Percentiles rank a stretch among this genome's conserved stretches.
Evolutionary conservation across 2,888 invertebrate species (phyloP).

Genomic region (Eulithis testata): DNA sequence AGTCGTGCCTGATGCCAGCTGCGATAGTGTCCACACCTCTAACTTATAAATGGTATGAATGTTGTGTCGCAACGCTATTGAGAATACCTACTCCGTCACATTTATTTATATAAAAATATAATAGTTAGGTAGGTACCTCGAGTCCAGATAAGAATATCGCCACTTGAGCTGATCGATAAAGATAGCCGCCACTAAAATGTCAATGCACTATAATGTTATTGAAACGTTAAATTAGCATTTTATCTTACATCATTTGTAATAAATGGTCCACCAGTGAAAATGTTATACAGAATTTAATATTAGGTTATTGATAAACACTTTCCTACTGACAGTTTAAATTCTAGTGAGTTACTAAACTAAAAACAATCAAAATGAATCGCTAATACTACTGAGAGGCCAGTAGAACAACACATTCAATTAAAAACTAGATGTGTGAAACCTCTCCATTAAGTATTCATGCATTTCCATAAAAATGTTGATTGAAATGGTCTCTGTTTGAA

Average conservation of each 20-base stretch:
- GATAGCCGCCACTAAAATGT: conserved; percentile 13
- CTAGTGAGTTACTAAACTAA: background rate
- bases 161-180: conserved; percentile 20
- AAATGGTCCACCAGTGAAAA: background rate
- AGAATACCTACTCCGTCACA: conserved; percentile 17
- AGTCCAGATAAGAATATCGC: conserved; percentile 15
- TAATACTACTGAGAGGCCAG: background rate
- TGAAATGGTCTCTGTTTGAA: conserved; percentile 9
- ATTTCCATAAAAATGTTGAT: conserved; percentile 27
- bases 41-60: background rate
- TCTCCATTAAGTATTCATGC: conserved; percentile 7
- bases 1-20: conserved; percentile 42
- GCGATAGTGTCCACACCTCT: conserved; percentile 12
- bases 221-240: conserved; percentile 17
- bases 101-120: conserved; percentile 2
- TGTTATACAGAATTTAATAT: background rate
- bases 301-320: background rate
- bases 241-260: conserved; percentile 10
- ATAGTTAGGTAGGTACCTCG: conserved; percentile 7
- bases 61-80: conserved; percentile 17
- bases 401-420: background rate
- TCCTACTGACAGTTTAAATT: background rate
- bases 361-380: background rate
- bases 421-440: conserved; percentile 11
- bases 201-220: conserved; percentile 14